These are phyloP conservation scores for Lacanobia wlatinum DNA, from an alignment of 2,888 invertebrate species.

Conservation along the genomic window DNA sequence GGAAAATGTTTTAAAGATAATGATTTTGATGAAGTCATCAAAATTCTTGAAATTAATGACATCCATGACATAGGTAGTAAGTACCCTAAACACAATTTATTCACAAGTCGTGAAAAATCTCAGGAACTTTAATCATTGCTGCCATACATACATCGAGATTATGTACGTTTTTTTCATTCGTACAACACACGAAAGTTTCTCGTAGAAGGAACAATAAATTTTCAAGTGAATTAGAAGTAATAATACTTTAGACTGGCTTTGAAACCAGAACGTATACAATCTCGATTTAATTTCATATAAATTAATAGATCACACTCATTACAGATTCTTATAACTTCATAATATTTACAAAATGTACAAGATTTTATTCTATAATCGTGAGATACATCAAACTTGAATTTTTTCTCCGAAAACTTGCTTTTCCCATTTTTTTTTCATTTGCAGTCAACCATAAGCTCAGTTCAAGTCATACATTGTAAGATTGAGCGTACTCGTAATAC, in stretches of 20 bases:
- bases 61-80: constrained; percentile 13
- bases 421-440: constrained; percentile 41
- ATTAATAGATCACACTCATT: constrained; percentile 70
- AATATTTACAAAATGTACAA: constrained; percentile 82
- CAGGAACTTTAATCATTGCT: constrained; percentile 47
- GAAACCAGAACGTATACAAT: constrained; percentile 48
- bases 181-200: background rate
- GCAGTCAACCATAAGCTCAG: constrained; percentile 44
- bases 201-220: constrained; percentile 3
- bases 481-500: constrained; percentile 31
- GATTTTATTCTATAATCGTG: constrained; percentile 57
- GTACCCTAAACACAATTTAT: background rate
- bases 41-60: constrained; percentile 19
- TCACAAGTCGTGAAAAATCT: constrained; percentile 13
- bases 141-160: constrained; percentile 45
- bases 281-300: constrained; percentile 53
- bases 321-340: constrained; percentile 74
- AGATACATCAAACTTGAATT: constrained; percentile 56
- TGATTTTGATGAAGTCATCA: background rate
- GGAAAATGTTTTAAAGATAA: background rate
- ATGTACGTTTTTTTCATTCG: constrained; percentile 19
- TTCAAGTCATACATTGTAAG: constrained; percentile 25
- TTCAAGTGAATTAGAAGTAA: constrained; percentile 36
- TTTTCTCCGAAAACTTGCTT: constrained; percentile 38
- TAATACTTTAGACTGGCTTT: constrained; percentile 37